phyloP scores from a whole-genome alignment of 2,888 invertebrate genomes.

The Herminia tarsipennalis region DNA sequence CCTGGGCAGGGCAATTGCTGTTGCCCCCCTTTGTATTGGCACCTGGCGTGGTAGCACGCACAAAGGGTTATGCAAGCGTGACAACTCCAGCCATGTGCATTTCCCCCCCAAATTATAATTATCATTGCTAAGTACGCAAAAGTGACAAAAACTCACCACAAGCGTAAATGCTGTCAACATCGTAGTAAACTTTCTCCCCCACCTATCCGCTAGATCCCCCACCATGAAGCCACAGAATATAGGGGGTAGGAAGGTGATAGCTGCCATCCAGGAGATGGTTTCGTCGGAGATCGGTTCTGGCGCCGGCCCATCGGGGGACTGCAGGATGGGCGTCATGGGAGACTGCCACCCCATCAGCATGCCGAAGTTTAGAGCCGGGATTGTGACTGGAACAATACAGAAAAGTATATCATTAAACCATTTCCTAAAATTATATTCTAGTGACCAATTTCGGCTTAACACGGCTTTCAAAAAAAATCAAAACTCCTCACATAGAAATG shows the following conservation, averaged over 20 bases:
- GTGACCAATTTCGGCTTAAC: too few species aligned
- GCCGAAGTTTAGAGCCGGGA: slow-evolving; percentile 84
- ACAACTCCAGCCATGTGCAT: too few species aligned
- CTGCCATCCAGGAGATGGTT: slow-evolving; percentile 85
- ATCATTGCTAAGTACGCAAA: background rate
- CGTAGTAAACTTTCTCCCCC: slow-evolving; percentile 83
- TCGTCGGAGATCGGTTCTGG: slow-evolving; percentile 78
- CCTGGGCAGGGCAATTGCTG: too few species aligned
- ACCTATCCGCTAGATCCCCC: slow-evolving; percentile 80
- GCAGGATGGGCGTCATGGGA: slow-evolving; percentile 82
- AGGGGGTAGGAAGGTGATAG: slow-evolving; percentile 84
- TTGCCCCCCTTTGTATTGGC: too few species aligned
- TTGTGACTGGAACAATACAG: slow-evolving; percentile 71
- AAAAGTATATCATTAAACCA: too few species aligned
- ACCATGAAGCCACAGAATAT: slow-evolving; percentile 83
- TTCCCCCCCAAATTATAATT: too few species aligned
- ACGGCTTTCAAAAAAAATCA: too few species aligned
- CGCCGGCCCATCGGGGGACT: slow-evolving; percentile 74
- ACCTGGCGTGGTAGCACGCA: too few species aligned
- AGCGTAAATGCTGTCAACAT: slow-evolving; percentile 84
- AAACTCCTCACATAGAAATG: too few species aligned
- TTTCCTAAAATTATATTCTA: too few species aligned
- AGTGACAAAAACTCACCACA: slow-evolving; percentile 65
- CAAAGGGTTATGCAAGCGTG: too few species aligned
- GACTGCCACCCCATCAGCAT: slow-evolving; percentile 86